Percentiles rank a stretch among this genome's conserved stretches.
These are phyloP conservation scores for Hycleus cichorii DNA, from an alignment of 1,140 invertebrate species.

Conservation along the genomic window DNA sequence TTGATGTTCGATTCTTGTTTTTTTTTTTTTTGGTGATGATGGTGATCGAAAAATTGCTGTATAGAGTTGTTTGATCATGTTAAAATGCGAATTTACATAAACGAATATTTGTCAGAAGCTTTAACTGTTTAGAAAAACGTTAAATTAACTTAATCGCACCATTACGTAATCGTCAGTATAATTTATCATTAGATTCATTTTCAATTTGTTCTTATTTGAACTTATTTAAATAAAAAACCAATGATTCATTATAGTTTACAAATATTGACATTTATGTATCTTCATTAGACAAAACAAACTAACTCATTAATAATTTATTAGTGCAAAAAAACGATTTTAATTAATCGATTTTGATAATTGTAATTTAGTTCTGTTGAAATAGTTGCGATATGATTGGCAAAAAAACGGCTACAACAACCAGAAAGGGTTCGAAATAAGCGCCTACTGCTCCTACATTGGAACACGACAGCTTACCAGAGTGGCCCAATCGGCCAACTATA, in stretches of 20 bases:
- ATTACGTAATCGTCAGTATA: neutral
- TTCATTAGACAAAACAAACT: too few species aligned
- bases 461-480: constrained; percentile 24
- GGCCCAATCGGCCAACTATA: constrained; percentile 10
- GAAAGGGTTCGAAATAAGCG: constrained; percentile 9
- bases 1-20: too few species aligned
- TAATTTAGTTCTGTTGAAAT: neutral
- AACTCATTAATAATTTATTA: too few species aligned
- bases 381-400: neutral
- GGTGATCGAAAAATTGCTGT: too few species aligned
- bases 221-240: neutral
- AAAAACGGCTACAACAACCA: neutral
- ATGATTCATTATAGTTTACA: constrained; percentile 1
- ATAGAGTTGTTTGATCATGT: neutral
- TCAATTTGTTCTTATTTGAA: neutral
- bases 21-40: too few species aligned
- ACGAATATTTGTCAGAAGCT: constrained; percentile 7
- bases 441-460: constrained; percentile 18
- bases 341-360: neutral
- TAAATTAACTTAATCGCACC: neutral
- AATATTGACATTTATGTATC: neutral
- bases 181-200: neutral
- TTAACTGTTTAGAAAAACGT: neutral
- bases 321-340: too few species aligned
- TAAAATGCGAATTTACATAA: constrained; percentile 6